Percentiles rank a stretch among this genome's conserved stretches.
Evolutionary conservation across 1,140 invertebrate genomes (phyloP).

Genomic region (Drosophila melanogaster): DNA sequence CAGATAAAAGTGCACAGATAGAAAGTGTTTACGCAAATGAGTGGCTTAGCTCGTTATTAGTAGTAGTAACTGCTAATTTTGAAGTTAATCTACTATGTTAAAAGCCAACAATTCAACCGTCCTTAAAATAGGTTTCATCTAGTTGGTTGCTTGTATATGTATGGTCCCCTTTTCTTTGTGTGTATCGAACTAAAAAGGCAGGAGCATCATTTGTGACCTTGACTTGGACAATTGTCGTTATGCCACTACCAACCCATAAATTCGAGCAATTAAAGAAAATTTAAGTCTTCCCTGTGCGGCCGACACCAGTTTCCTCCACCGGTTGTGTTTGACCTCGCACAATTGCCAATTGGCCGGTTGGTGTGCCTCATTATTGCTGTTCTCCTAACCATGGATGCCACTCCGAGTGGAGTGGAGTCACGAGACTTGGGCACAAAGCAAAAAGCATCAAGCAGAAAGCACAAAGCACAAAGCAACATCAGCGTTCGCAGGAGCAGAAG

Average conservation of each 20-base stretch:
- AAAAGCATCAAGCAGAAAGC: background rate
- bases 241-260: slow-evolving; percentile 65
- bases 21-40: background rate
- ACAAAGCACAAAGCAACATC: slow-evolving; percentile 2
- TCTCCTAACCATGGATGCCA: slow-evolving; percentile 10
- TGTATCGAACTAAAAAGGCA: background rate
- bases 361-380: slow-evolving; percentile 64
- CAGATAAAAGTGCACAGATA: background rate
- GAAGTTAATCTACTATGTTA: too few species aligned
- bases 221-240: slow-evolving; percentile 43
- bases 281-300: slow-evolving; percentile 29
- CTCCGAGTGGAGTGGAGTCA: slow-evolving; percentile 3
- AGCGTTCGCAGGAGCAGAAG: slow-evolving; percentile 10
- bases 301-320: slow-evolving; percentile 1
- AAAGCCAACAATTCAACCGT: too few species aligned
- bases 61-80: too few species aligned
- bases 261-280: slow-evolving; percentile 74
- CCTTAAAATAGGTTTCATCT: too few species aligned
- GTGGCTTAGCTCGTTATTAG: too few species aligned
- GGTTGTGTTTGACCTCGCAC: slow-evolving; percentile 1
- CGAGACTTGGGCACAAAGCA: slow-evolving; percentile 27
- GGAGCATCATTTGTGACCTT: slow-evolving; percentile 7
- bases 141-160: too few species aligned
- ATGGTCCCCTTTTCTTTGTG: background rate
- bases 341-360: slow-evolving; percentile 56